Percentiles rank a stretch among this genome's conserved stretches.
These are phyloP conservation scores for Leptopilina myrica DNA, from an alignment of 2,888 invertebrate genomes.

Conservation along the genomic window DNA sequence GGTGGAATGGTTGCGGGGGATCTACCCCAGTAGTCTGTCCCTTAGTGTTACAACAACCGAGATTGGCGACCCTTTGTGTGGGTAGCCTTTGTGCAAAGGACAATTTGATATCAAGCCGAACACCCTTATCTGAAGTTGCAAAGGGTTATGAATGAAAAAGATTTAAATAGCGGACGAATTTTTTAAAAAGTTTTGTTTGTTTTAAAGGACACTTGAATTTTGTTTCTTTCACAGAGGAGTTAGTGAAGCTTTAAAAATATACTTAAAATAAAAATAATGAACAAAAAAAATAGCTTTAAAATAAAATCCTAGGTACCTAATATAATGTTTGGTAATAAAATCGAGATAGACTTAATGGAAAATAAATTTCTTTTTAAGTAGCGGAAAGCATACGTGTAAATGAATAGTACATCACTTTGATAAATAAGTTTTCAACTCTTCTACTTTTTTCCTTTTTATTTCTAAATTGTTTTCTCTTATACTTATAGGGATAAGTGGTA, in stretches of 20 bases:
- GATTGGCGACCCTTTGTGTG: constrained; percentile 35
- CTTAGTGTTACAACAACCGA: constrained; percentile 47
- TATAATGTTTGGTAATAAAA: neutral
- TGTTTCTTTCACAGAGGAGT: neutral
- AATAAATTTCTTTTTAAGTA: neutral
- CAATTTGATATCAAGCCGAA: constrained; percentile 63
- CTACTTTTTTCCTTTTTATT: neutral
- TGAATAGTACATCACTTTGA: constrained; percentile 11
- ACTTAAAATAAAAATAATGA: no score
- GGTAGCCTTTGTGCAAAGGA: constrained; percentile 60
- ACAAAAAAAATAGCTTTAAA: no score
- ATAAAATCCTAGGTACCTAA: neutral
- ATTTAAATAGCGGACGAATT: constrained; percentile 59
- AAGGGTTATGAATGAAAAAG: constrained; percentile 45
- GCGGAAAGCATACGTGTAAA: constrained; percentile 3
- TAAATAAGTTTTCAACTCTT: neutral
- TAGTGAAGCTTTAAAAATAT: neutral
- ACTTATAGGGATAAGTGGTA: neutral
- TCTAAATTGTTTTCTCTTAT: neutral
- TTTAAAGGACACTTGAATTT: constrained; percentile 47
- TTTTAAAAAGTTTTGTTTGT: constrained; percentile 47
- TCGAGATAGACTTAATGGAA: neutral
- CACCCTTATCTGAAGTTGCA: constrained; percentile 59
- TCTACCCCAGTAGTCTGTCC: neutral
- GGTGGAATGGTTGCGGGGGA: no score